These are phyloP conservation scores for Erebia aethiops DNA, from an alignment of 2,888 invertebrate species.

Conservation along the genomic window DNA sequence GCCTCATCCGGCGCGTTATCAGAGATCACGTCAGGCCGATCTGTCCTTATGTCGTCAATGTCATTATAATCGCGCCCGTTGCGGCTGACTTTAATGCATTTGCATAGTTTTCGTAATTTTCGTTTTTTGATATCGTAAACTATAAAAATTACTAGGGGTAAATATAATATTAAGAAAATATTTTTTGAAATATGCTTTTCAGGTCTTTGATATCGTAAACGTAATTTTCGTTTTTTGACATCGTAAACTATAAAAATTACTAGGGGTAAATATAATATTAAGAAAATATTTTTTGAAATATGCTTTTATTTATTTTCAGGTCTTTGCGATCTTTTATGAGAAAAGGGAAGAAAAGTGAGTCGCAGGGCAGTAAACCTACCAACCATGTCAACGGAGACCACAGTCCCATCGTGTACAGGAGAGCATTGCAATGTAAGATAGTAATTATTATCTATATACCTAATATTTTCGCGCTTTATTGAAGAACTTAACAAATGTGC, in stretches of 20 bases:
- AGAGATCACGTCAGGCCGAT: too few relatives aligned
- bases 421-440: slow-evolving; percentile 72
- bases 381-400: slow-evolving; percentile 62
- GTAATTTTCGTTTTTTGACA: not conserved
- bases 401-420: slow-evolving; percentile 72
- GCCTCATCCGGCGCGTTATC: too few relatives aligned
- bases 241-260: not conserved
- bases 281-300: too few relatives aligned
- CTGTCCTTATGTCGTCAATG: too few relatives aligned
- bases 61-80: not conserved
- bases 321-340: slow-evolving; percentile 77
- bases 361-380: slow-evolving; percentile 49
- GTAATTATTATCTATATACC: not conserved
- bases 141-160: not conserved
- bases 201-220: too few relatives aligned
- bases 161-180: not conserved
- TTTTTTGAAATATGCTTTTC: slow-evolving; percentile 31
- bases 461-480: not conserved
- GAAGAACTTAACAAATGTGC: not conserved
- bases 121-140: not conserved
- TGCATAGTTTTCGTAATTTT: not conserved
- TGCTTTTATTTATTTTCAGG: slow-evolving; percentile 52
- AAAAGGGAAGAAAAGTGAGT: slow-evolving; percentile 70
- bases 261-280: not conserved
- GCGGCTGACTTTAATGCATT: not conserved